Base-by-base conservation (phyloP, 1,140 invertebrate species). In the Metaphire vulgaris region DNA sequence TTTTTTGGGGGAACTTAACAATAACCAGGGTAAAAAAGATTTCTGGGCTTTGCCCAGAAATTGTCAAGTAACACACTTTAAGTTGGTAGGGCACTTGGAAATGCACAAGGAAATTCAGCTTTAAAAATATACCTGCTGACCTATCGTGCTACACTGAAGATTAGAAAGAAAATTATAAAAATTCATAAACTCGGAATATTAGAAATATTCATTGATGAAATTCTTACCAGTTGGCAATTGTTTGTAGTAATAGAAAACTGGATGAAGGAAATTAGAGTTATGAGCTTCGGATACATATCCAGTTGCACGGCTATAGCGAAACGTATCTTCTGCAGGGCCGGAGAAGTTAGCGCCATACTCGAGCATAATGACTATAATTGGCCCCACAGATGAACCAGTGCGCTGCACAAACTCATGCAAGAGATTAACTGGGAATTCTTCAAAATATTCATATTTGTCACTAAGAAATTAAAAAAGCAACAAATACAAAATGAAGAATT, bases 261-360 rank as follows among this genome's bases (percentile, higher is more conserved):
- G 87, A 80, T 88, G 87, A 1, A 88, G 82, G 75, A 88, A 88
- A 82, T 88, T 88, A 29, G 87, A 88, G 12, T 81, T 74, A 76
- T 87, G 84, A 16, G 86, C 87, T 70, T 86, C 84, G 1, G 82
- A 77, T 16, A 85, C 83, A 66, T 86, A 84, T 2, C 84, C 85
- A n/a, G 82, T 85, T 1, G 87, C 86, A n/a, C 87, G 78, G 76
- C 87, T 82, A 2, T 78, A n/a, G 32, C 85, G 80, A 80, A 88
- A 88, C 29, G 86, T 84, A 79, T 88, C 87, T 73, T 87, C 85
- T 15, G 85, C 87, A n/a, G 87, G 86, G 6, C 85, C 87, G 0
- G 87, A 88, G 80, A 88, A 88, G 73, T 87, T 83, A 12, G 78
- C 75, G 0, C 88, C 88, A 80, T 88, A 88, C 76, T 88, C 84